Evolutionary conservation across 1,140 invertebrate genomes (phyloP).

Genomic region (Cephus cinctus): DNA sequence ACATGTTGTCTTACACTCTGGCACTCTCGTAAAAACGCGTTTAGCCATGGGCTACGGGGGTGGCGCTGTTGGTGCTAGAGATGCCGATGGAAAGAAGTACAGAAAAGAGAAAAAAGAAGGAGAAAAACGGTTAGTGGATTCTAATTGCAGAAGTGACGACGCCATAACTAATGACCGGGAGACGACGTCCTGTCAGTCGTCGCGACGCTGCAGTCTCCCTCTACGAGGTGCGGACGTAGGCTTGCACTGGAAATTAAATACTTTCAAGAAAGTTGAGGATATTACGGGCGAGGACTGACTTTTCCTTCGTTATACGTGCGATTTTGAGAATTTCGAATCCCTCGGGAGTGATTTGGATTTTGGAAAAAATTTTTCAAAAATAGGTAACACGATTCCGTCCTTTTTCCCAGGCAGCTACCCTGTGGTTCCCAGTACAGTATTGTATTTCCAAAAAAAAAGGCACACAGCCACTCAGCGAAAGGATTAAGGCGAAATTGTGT

Average conservation of each 20-base stretch:
- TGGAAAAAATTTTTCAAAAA: no score
- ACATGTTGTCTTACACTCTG: constrained; percentile 10
- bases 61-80: no score
- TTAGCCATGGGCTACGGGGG: no score
- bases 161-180: constrained; percentile 49
- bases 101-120: constrained; percentile 7
- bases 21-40: constrained; percentile 15
- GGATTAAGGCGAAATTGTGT: constrained; percentile 2
- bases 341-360: no score
- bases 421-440: no score
- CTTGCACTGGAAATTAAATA: neutral
- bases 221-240: constrained; percentile 33
- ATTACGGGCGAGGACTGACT: constrained; percentile 5
- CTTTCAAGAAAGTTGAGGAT: neutral
- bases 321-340: no score
- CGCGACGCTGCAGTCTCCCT: constrained; percentile 23
- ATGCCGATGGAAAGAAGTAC: no score
- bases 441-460: no score
- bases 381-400: no score
- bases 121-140: constrained; percentile 36
- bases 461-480: no score
- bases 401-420: no score
- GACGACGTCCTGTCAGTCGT: constrained; percentile 42
- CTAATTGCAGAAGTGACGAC: constrained; percentile 55
- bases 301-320: constrained; percentile 5